Base-by-base conservation (phyloP, 2,888 invertebrate species). In the Acholoe squamosa region DNA sequence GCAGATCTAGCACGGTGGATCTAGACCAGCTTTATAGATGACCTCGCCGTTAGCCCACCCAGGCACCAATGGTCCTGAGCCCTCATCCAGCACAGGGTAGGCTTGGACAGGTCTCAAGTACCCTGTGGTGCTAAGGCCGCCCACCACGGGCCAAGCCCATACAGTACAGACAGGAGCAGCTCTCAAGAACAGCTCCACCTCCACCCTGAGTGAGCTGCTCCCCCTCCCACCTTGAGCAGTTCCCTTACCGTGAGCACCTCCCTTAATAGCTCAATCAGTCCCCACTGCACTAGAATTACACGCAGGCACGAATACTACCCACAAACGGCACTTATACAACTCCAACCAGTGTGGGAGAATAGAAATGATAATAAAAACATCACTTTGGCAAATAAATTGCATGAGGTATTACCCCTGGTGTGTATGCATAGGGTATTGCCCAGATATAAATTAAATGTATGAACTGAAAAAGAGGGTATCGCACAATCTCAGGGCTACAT, bases 21-120 rank as follows among this genome's bases (percentile, higher is more conserved):
- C 43, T 43, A 14, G 61, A 61, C 71, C 14, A 14, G 71, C n/a
- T 71, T 71, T 28, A 71, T 28, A 28, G 28, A 71, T 28, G 71
- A 71, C 71, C 71, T 25, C 71, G 28, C 25, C 71, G 71, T 28
- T 28, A 25, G 71, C 28, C 71, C 28, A 71, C 71, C 71, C 71
- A 71, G 71, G 71, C 71, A 71, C 71, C 71, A 25, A 71, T 25
- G 71, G 71, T n/a, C 1, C 31, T 25, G 71, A 28, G 71, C 71
- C 61, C 71, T 71, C 28, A 25, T 71, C 71, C 28, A 25, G 28
- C 28, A 71, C 61, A 3, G n/a, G 71, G 28, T 22, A 14, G 31
- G 14, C 28, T 71, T 28, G 0, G 28, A 28, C 19, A 28, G 71
- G 71, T 61, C 71, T 71, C 71, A 71, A 71, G 28, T 25, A 28